Conservation (phyloP, 2,888 invertebrate species). For the Crossocerus cetratus region DNA sequence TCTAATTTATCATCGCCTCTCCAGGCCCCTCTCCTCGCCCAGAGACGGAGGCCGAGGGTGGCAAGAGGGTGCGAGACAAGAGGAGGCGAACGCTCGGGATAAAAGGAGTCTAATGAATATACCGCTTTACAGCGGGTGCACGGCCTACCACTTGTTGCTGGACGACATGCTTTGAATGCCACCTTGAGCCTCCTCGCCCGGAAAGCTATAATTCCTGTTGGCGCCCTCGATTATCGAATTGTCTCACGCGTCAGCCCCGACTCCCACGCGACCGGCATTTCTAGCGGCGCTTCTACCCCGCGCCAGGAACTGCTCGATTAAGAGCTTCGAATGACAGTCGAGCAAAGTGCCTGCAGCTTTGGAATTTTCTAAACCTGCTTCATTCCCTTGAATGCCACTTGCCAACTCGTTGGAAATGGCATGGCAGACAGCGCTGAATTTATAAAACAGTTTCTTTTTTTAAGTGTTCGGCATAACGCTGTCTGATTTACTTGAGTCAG, state of each 20-base stretch:
- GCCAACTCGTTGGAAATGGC: too few relatives aligned
- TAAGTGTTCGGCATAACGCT: too few relatives aligned
- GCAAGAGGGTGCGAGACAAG: too few relatives aligned
- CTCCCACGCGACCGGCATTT: background rate
- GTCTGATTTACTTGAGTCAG: too few relatives aligned
- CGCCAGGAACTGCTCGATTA: too few relatives aligned
- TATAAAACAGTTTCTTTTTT: too few relatives aligned
- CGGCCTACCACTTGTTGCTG: conserved; percentile 58
- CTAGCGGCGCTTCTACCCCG: too few relatives aligned
- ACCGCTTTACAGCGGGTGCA: conserved; percentile 20
- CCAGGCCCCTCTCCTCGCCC: conserved; percentile 8
- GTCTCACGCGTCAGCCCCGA: background rate
- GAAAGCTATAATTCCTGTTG: conserved; percentile 14
- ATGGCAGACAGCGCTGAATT: too few relatives aligned
- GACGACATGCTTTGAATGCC: conserved; percentile 35
- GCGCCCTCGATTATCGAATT: conserved; percentile 6
- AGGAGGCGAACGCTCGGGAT: conserved; percentile 16
- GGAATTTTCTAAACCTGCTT: too few relatives aligned
- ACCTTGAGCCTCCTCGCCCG: conserved; percentile 7
- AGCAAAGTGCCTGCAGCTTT: too few relatives aligned
- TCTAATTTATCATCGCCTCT: conserved; percentile 55
- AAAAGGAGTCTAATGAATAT: conserved; percentile 47
- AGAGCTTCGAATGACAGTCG: too few relatives aligned
- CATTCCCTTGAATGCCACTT: too few relatives aligned
- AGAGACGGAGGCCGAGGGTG: background rate